Percentiles rank a stretch among this genome's conserved stretches.
These are phyloP conservation scores for Limnephilus marmoratus DNA, from an alignment of 2,888 invertebrate genomes.

Conservation along the genomic window DNA sequence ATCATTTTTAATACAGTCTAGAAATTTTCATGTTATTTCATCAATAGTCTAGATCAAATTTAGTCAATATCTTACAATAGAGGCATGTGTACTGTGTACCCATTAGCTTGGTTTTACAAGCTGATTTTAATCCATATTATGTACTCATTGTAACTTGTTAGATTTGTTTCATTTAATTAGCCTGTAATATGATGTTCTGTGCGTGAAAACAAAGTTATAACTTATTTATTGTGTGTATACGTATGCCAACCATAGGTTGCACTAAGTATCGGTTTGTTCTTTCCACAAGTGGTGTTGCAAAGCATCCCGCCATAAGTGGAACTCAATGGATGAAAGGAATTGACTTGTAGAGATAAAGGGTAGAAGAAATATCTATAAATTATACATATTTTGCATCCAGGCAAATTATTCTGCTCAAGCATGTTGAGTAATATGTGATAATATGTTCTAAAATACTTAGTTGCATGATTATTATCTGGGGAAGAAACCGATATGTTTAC, in stretches of 20 bases:
- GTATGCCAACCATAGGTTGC: slow-evolving; percentile 36
- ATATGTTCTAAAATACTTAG: slow-evolving; percentile 45
- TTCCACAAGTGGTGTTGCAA: slow-evolving; percentile 17
- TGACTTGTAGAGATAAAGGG: slow-evolving; percentile 58
- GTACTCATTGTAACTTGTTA: slow-evolving; percentile 50
- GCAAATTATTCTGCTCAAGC: slow-evolving; percentile 38
- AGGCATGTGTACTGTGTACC: not conserved
- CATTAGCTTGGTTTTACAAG: slow-evolving; percentile 65
- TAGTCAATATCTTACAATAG: not conserved
- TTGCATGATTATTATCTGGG: slow-evolving; percentile 39
- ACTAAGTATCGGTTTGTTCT: slow-evolving; percentile 35
- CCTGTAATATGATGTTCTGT: slow-evolving; percentile 18
- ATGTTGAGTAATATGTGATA: slow-evolving; percentile 45
- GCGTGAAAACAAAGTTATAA: slow-evolving; percentile 52
- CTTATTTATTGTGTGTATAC: slow-evolving; percentile 35
- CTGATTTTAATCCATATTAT: slow-evolving; percentile 42
- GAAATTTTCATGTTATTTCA: not conserved
- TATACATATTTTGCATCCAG: slow-evolving; percentile 24
- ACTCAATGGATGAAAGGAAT: slow-evolving; percentile 66
- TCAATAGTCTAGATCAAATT: not conserved
- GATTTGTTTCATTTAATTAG: slow-evolving; percentile 54
- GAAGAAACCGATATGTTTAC: not conserved
- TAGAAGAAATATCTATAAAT: slow-evolving; percentile 28
- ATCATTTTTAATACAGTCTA: not conserved
- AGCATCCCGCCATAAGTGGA: slow-evolving; percentile 51